Conservation (phyloP, 2,797 vertebrate species). For the Lerista edwardsae region DNA sequence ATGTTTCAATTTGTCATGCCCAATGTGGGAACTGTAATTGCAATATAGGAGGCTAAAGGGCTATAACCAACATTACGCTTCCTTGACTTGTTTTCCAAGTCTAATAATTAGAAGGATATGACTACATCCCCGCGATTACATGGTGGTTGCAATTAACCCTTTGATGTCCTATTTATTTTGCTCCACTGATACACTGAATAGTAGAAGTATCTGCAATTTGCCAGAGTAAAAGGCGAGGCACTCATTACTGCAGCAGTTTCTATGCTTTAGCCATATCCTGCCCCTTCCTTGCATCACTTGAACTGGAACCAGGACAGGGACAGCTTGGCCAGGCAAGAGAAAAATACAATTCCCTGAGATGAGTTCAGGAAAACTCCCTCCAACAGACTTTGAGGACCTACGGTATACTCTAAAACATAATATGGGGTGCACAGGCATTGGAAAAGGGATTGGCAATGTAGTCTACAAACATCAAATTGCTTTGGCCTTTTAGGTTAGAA, state of each 20-base stretch:
- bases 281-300: background rate
- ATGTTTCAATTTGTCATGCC: background rate
- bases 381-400: background rate
- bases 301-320: background rate
- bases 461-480: background rate
- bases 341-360: no score
- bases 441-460: background rate
- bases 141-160: background rate
- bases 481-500: background rate
- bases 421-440: no score
- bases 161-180: background rate
- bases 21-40: background rate
- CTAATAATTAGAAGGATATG: constrained; percentile 26
- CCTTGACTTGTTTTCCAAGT: constrained; percentile 11
- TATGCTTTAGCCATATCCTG: background rate
- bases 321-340: no score
- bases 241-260: background rate
- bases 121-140: constrained; percentile 12
- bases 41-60: background rate
- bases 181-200: background rate
- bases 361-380: background rate
- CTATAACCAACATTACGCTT: background rate
- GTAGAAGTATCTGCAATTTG: background rate
- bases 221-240: background rate
- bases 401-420: background rate